These are phyloP conservation scores for Cephonodes hylas DNA, from an alignment of 2,888 invertebrate genomes.

Conservation along the genomic window DNA sequence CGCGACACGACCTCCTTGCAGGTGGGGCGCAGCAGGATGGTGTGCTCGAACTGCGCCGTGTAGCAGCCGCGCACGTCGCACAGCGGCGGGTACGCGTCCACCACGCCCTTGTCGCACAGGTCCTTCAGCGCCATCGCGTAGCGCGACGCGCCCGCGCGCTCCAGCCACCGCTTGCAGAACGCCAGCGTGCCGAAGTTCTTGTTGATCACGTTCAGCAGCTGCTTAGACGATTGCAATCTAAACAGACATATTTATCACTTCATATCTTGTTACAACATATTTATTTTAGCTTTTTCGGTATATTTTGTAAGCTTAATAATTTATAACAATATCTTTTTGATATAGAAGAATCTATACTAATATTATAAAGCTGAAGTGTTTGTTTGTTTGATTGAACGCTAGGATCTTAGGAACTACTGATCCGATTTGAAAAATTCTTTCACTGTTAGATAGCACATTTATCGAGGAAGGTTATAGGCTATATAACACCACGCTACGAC, in stretches of 20 bases:
- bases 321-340: too few species aligned
- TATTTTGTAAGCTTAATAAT: background rate
- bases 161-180: conserved; percentile 99
- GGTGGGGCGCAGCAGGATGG: conserved; percentile 96
- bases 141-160: conserved; percentile 97
- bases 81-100: conserved; percentile 99
- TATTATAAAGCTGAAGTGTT: too few species aligned
- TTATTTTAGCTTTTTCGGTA: background rate
- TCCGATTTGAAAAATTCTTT: too few species aligned
- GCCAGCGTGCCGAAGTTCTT: conserved; percentile 98
- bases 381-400: too few species aligned
- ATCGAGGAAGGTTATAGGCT: too few species aligned
- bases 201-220: conserved; percentile 94
- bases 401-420: too few species aligned
- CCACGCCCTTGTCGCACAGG: conserved; percentile 97
- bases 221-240: conserved; percentile 95
- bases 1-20: conserved; percentile 99
- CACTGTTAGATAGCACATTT: too few species aligned
- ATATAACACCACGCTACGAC: too few species aligned
- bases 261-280: too few species aligned
- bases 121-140: conserved; percentile 99
- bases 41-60: conserved; percentile 99
- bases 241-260: conserved; percentile 24
- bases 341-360: too few species aligned
- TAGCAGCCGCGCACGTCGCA: conserved; percentile 98